phyloP scores from a whole-genome alignment of 2,888 invertebrate genomes.

The Lasioglossum marginatum region DNA sequence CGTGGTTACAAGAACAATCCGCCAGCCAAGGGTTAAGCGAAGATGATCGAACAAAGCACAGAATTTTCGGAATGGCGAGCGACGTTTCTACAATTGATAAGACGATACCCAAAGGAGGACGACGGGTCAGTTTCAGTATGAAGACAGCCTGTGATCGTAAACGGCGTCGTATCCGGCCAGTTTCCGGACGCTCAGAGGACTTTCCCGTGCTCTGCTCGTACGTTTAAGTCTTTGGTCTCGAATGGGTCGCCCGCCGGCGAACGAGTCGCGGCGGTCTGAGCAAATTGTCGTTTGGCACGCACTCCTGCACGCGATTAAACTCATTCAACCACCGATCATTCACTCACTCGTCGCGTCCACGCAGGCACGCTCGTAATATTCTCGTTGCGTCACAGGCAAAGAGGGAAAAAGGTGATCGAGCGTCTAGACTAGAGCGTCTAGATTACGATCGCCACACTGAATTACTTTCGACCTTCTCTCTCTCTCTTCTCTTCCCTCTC shows the following conservation, averaged over 20 bases:
- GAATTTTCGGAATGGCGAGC: neutral
- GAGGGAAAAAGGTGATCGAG: conserved; percentile 42
- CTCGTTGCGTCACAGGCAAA: conserved; percentile 57
- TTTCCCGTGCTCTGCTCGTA: conserved; percentile 75
- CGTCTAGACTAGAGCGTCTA: neutral
- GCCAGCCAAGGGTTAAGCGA: too few relatives aligned
- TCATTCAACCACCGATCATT: conserved; percentile 64
- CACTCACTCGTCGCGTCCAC: conserved; percentile 65
- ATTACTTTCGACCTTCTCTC: conserved; percentile 2
- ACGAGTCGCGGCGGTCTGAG: conserved; percentile 80
- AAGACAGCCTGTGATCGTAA: conserved; percentile 6
- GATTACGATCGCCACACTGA: neutral
- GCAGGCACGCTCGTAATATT: conserved; percentile 54
- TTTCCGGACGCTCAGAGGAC: conserved; percentile 51
- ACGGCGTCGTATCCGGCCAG: conserved; percentile 36
- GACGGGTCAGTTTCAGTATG: neutral
- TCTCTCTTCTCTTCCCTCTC: neutral
- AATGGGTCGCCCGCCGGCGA: conserved; percentile 79
- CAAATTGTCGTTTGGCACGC: conserved; percentile 82
- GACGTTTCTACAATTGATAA: neutral
- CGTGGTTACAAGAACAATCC: too few relatives aligned
- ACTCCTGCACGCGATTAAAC: conserved; percentile 71
- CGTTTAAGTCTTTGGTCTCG: conserved; percentile 83
- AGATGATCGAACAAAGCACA: too few relatives aligned
- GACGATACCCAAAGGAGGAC: neutral